These are phyloP conservation scores for Andrena fulva DNA, from an alignment of 2,888 invertebrate genomes.

Conservation along the genomic window DNA sequence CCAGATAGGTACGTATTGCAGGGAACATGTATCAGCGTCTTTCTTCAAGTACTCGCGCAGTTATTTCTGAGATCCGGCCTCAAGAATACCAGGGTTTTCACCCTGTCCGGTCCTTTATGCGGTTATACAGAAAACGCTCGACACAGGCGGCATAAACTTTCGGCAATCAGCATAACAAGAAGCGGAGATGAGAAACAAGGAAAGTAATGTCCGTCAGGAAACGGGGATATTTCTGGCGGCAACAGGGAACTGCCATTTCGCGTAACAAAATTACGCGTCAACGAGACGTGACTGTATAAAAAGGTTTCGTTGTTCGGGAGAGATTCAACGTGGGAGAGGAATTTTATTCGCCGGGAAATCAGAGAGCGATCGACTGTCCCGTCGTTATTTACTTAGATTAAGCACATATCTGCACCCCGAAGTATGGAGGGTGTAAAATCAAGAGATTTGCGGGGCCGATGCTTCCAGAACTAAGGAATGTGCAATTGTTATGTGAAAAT, in stretches of 20 bases:
- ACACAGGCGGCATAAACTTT: slow-evolving; percentile 72
- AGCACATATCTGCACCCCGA: too few relatives aligned
- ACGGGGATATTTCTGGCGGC: slow-evolving; percentile 78
- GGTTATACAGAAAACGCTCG: slow-evolving; percentile 49
- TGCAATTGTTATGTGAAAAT: too few relatives aligned
- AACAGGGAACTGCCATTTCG: slow-evolving; percentile 45
- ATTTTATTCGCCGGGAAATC: not conserved
- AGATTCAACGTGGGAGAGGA: not conserved
- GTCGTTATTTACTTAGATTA: not conserved
- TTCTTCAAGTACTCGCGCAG: slow-evolving; percentile 25
- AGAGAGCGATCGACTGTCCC: not conserved
- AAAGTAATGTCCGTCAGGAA: slow-evolving; percentile 78
- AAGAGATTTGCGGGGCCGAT: too few relatives aligned
- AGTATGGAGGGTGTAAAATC: too few relatives aligned
- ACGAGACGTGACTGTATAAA: not conserved
- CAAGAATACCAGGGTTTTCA: slow-evolving; percentile 43
- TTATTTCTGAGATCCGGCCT: slow-evolving; percentile 40
- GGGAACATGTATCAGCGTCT: slow-evolving; percentile 15
- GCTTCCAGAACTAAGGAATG: too few relatives aligned
- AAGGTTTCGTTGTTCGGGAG: not conserved
- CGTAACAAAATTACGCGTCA: slow-evolving; percentile 20
- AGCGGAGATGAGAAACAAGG: slow-evolving; percentile 78
- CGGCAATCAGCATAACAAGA: slow-evolving; percentile 73
- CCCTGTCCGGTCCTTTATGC: slow-evolving; percentile 46
- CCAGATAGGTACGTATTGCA: not conserved